These are phyloP conservation scores for Gnatocerus cornutus DNA, from an alignment of 2,888 invertebrate species.

Conservation along the genomic window DNA sequence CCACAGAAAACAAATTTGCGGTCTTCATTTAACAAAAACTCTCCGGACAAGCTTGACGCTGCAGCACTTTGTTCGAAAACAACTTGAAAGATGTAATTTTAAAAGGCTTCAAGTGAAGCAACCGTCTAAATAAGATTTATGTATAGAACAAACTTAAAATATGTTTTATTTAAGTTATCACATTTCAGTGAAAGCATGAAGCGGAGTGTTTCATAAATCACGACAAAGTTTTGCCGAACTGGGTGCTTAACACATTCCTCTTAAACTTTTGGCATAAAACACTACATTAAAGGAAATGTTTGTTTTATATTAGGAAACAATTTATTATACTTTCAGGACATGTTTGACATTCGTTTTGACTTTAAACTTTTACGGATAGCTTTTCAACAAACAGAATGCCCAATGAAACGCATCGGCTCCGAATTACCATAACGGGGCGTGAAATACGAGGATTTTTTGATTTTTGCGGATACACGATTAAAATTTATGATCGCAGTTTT, in stretches of 20 bases:
- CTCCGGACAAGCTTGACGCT: background rate
- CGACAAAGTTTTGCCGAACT: conserved; percentile 47
- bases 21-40: background rate
- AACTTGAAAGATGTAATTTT: conserved; percentile 16
- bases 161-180: conserved; percentile 50
- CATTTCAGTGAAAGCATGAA: conserved; percentile 49
- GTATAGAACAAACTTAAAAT: conserved; percentile 27
- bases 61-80: background rate
- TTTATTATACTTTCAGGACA: conserved; percentile 51
- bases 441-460: conserved; percentile 18
- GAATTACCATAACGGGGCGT: conserved; percentile 34
- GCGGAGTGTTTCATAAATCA: conserved; percentile 52
- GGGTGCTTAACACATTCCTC: conserved; percentile 51
- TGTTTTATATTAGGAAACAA: conserved; percentile 52
- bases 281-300: conserved; percentile 50
- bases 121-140: conserved; percentile 39
- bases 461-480: conserved; percentile 23
- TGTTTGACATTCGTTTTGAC: conserved; percentile 40
- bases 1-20: conserved; percentile 22
- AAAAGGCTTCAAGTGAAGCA: conserved; percentile 16
- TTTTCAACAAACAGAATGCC: conserved; percentile 41
- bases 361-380: conserved; percentile 22
- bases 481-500: conserved; percentile 33
- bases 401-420: conserved; percentile 35
- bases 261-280: conserved; percentile 51